Conservation (phyloP, 2,113 vertebrate species). For the Labeo catla region DNA sequence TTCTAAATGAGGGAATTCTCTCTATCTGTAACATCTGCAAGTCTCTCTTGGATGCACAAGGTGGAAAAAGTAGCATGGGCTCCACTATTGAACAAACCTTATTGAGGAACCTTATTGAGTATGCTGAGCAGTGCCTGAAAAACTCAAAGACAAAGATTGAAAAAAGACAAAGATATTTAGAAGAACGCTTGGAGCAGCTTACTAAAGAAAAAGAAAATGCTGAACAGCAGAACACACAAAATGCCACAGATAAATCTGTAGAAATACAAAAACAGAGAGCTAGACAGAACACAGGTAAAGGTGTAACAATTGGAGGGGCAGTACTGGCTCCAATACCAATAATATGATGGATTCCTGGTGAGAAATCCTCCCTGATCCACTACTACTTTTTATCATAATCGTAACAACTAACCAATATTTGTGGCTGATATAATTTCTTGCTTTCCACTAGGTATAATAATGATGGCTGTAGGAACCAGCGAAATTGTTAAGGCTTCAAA, state of each 20-base stretch:
- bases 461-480: neutral
- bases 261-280: neutral
- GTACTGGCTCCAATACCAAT: neutral
- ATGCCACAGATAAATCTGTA: neutral
- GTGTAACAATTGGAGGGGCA: neutral
- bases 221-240: neutral
- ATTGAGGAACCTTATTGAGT: slow-evolving; percentile 5
- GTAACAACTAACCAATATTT: neutral
- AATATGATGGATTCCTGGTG: slow-evolving; percentile 44
- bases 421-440: neutral
- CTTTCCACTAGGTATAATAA: slow-evolving; percentile 14
- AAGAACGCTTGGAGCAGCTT: slow-evolving; percentile 16
- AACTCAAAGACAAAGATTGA: neutral
- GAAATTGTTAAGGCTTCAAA: neutral
- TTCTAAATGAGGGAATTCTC: slow-evolving; percentile 22
- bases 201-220: neutral
- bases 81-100: slow-evolving; percentile 2
- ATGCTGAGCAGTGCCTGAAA: neutral
- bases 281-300: neutral
- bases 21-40: neutral
- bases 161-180: neutral
- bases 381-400: neutral
- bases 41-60: neutral
- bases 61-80: neutral
- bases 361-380: neutral